Evolutionary conservation across 2,797 vertebrate species (phyloP), one percentile per base, ranked within the genome.

Genomic region (Trematomus bernacchii): DNA sequence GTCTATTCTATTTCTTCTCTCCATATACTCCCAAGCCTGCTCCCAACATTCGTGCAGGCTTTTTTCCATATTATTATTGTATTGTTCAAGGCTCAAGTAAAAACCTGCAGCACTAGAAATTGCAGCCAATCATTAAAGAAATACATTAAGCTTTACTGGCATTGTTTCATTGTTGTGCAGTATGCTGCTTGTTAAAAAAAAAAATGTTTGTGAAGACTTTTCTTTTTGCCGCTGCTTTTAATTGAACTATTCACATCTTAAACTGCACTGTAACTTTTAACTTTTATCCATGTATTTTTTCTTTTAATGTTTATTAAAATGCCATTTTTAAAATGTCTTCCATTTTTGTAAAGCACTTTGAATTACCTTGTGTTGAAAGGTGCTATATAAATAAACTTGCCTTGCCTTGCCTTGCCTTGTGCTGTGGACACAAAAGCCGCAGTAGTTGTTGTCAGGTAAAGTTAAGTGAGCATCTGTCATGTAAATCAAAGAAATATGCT

Each of bases 1-100:
- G 74, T 85, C 76, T 47, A 15, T 67, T 69, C 68, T 71, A 54
- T 72, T 83, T 84, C 73, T 69, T 73, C 79, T 77, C 74, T 75
- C 59, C 57, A 15, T 51, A 66, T 57, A 79, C 80, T 84, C 77
- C 63, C 80, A 79, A 72, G 69, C 72, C 55, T 70, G 53, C 66
- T 80, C 43, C 64, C 40, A 73, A 66, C 60, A 71, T 48, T 64
- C 42, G 44, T 47, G 47, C 50, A 64, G 58, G 55, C 18, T 69
- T 82, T 81, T 27, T 69, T 77, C 21, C 66, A 42, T 75, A 63
- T 76, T 84, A 83, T 82, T 63, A 76, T 66, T 76, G 40, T 66
- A 42, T 73, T 80, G 65, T 84, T 82, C 79, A 80, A 77, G 67
- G 61, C 47, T 69, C 51, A 23, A n/a, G 52, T 52, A 13, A 27